A percentile compares a stretch with the other conserved stretches of the same genome.
phyloP scores from a whole-genome alignment of 2,888 invertebrate species.

The Cheilosia scutellata region DNA sequence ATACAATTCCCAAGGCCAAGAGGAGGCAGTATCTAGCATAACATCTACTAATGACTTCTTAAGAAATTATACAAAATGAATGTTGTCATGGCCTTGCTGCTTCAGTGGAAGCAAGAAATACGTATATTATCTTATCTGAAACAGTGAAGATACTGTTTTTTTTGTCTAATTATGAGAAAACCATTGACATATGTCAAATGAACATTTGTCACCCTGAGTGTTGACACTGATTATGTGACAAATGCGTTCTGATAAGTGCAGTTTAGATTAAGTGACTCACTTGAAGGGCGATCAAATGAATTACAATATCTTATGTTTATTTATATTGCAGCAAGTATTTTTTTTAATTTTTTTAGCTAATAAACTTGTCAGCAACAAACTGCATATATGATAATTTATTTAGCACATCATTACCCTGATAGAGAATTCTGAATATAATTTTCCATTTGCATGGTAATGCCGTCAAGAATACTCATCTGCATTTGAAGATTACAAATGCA shows the following conservation, averaged over 20 bases:
- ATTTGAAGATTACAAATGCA: slow-evolving; percentile 37
- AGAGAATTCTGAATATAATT: neutral
- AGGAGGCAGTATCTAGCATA: neutral
- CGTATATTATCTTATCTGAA: slow-evolving; percentile 27
- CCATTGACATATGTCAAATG: neutral
- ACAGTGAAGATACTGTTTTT: neutral
- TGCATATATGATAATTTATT: neutral
- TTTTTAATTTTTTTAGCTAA: no score
- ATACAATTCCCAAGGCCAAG: neutral
- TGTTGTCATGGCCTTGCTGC: slow-evolving; percentile 25
- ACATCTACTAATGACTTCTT: slow-evolving; percentile 27
- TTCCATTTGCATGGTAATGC: neutral
- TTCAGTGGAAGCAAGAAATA: slow-evolving; percentile 35
- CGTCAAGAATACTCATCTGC: slow-evolving; percentile 8
- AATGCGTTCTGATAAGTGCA: neutral
- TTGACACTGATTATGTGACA: neutral
- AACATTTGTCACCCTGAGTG: neutral
- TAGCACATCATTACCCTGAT: neutral
- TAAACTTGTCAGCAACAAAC: neutral
- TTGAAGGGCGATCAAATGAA: neutral
- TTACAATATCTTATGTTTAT: no score
- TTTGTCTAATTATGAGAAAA: neutral
- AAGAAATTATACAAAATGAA: slow-evolving; percentile 33
- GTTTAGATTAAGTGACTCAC: neutral
- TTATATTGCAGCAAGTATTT: neutral